phyloP scores from a whole-genome alignment of 2,797 vertebrate genomes.

The Muscicapa striata region DNA sequence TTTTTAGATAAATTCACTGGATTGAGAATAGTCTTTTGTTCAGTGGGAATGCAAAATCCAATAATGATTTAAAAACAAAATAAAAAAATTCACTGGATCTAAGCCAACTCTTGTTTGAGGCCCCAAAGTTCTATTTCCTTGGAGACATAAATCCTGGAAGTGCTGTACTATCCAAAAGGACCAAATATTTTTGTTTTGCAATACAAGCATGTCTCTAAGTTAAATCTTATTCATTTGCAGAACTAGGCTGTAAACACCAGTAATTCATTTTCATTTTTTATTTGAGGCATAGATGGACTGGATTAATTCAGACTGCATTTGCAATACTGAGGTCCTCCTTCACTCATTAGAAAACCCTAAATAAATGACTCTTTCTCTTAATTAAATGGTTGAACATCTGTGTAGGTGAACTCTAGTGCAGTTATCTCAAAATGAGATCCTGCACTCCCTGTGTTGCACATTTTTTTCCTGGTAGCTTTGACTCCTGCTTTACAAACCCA shows the following conservation, averaged over 20 bases:
- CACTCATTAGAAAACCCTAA: not conserved
- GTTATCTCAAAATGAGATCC: not conserved
- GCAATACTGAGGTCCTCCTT: not conserved
- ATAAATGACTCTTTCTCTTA: not conserved
- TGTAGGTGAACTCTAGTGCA: not conserved
- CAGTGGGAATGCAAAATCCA: not conserved
- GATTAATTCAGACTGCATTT: not conserved
- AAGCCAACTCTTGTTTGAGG: not conserved
- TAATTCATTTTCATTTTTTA: not conserved
- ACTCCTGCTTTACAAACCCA: not conserved
- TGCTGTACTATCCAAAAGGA: not conserved
- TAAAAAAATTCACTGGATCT: not conserved
- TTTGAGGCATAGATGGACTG: not conserved
- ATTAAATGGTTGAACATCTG: not conserved
- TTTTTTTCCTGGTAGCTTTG: not conserved
- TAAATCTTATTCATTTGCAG: not conserved
- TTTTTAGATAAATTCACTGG: not conserved
- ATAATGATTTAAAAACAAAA: not conserved
- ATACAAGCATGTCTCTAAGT: not conserved
- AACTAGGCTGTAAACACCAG: not conserved
- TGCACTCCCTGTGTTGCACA: not conserved
- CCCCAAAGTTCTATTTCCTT: not conserved
- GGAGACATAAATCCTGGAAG: not conserved
- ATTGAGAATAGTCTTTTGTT: fast-evolving
- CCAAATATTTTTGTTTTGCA: not conserved